Conservation (phyloP, 64 coral and sea anemone species). For the Pocillopora verrucosa region DNA sequence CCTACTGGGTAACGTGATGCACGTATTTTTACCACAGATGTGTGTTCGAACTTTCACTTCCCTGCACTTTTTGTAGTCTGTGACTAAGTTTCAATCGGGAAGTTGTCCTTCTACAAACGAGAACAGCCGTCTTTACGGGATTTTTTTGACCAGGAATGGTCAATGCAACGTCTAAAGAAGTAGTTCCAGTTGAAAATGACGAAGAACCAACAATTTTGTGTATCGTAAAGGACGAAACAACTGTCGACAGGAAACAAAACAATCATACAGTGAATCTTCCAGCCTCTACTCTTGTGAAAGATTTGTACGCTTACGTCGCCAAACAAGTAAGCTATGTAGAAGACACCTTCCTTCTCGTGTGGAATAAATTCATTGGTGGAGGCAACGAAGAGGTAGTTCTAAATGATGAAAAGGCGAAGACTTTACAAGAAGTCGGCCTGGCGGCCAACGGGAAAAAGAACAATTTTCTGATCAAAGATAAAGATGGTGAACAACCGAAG, state of each 20-base stretch:
- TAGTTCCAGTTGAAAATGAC: slow-evolving; percentile 47
- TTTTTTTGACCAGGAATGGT: slow-evolving; percentile 59
- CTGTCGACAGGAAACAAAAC: slow-evolving; percentile 23
- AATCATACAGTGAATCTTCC: slow-evolving; percentile 58
- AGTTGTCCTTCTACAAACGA: slow-evolving; percentile 4
- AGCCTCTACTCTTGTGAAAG: slow-evolving; percentile 39
- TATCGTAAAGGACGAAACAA: slow-evolving; percentile 67
- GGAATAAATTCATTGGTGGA: slow-evolving; percentile 22
- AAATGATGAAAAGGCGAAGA: slow-evolving; percentile 38
- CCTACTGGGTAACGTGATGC: neutral
- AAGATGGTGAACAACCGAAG: slow-evolving; percentile 44
- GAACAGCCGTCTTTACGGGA: neutral
- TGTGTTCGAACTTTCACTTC: neutral
- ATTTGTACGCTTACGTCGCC: slow-evolving; percentile 38
- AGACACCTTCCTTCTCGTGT: slow-evolving; percentile 61
- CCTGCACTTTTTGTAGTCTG: neutral
- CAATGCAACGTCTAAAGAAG: slow-evolving; percentile 46
- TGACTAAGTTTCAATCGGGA: neutral
- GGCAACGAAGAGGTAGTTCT: slow-evolving; percentile 32
- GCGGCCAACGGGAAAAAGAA: slow-evolving; percentile 28
- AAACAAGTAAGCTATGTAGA: slow-evolving; percentile 48
- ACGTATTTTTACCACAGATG: neutral
- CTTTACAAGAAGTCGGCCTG: slow-evolving; percentile 46
- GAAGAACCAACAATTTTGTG: slow-evolving; percentile 58
- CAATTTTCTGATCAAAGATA: slow-evolving; percentile 54